These are phyloP conservation scores for Frieseomelitta varia DNA, from an alignment of 1,140 invertebrate genomes.

Conservation along the genomic window DNA sequence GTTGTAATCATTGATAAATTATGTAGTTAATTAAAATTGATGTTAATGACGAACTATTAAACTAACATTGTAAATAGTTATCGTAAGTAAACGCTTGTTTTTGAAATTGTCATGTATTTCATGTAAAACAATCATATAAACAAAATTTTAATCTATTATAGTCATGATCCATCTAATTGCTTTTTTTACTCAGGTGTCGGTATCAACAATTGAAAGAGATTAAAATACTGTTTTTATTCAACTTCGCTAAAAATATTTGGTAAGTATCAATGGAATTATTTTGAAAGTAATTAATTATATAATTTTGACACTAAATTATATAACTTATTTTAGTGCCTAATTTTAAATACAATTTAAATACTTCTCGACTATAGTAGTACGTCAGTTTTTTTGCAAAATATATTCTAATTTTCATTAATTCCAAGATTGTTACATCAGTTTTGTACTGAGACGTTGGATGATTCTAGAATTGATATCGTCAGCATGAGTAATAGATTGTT, in stretches of 20 bases:
- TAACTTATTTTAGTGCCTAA: background rate
- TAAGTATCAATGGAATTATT: background rate
- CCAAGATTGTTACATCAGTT: background rate
- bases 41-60: constrained; percentile 30
- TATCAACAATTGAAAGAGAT: background rate
- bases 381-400: background rate
- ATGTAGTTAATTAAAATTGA: constrained; percentile 22
- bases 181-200: background rate
- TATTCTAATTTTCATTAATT: background rate
- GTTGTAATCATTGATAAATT: constrained; percentile 8
- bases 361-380: background rate
- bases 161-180: background rate
- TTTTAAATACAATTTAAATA: background rate
- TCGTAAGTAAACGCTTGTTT: constrained; percentile 34
- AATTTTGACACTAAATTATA: background rate
- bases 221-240: background rate
- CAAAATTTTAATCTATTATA: constrained; percentile 28
- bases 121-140: constrained; percentile 46
- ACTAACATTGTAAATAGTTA: constrained; percentile 37
- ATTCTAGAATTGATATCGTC: background rate
- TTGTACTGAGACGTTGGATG: background rate
- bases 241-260: constrained; percentile 1
- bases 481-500: background rate
- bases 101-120: constrained; percentile 44
- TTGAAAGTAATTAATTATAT: background rate